Evolutionary conservation across 2,888 invertebrate species (phyloP).

Genomic region (Phragmatobia fuliginosa): DNA sequence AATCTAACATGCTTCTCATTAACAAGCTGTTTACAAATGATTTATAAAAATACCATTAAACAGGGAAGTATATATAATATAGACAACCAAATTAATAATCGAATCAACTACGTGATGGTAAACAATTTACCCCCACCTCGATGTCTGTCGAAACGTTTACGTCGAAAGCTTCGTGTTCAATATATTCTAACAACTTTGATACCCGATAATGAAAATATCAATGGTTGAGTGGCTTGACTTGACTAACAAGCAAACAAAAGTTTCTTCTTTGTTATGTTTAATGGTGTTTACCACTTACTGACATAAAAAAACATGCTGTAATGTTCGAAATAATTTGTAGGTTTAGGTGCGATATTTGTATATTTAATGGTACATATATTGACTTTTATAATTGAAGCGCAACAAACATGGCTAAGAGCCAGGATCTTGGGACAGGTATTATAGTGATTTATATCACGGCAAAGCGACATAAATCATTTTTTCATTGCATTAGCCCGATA

Average conservation of each 20-base stretch:
- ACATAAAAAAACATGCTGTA: constrained; percentile 16
- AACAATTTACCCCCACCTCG: neutral
- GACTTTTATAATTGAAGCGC: neutral
- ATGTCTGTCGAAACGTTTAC: constrained; percentile 1
- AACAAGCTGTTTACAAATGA: no score
- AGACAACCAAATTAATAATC: neutral
- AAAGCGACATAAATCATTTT: no score
- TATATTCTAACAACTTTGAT: constrained; percentile 18
- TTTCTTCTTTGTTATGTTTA: constrained; percentile 14
- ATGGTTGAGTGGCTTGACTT: constrained; percentile 14
- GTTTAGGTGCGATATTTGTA: neutral
- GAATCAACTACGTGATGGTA: neutral
- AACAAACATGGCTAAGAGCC: neutral
- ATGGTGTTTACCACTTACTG: constrained; percentile 22
- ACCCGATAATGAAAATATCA: constrained; percentile 19
- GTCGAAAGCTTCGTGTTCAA: constrained; percentile 6
- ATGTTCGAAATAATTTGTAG: constrained; percentile 3
- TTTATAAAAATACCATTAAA: neutral
- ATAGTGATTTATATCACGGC: no score
- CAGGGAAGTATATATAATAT: neutral
- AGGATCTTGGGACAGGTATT: no score
- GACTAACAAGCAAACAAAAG: constrained; percentile 22
- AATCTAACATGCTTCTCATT: neutral
- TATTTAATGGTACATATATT: neutral
- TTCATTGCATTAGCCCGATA: no score